These are phyloP conservation scores for Cyprinus carpio DNA, from an alignment of 2,113 vertebrate genomes.

Conservation along the genomic window DNA sequence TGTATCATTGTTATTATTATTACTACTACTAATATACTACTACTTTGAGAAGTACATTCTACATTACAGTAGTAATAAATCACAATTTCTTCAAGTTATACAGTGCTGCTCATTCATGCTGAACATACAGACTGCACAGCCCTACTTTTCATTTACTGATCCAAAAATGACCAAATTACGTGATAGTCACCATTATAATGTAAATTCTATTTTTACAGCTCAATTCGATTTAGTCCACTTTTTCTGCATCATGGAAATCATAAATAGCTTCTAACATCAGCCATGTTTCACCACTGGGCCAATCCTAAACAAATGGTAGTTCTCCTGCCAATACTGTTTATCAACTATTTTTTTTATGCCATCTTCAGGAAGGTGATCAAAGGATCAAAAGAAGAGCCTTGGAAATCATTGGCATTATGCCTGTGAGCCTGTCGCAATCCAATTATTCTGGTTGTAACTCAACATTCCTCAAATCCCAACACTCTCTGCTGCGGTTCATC, in stretches of 20 bases:
- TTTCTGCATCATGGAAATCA: neutral
- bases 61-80: no score
- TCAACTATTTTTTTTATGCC: neutral
- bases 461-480: conserved; percentile 51
- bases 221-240: neutral
- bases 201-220: no score
- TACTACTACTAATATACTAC: no score
- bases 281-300: neutral
- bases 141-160: neutral
- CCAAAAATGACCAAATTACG: neutral
- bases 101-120: neutral
- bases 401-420: conserved; percentile 62
- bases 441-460: conserved; percentile 70
- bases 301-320: neutral
- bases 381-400: conserved; percentile 49
- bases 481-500: conserved; percentile 57
- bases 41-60: no score
- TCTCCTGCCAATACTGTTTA: neutral
- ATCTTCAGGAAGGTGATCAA: conserved; percentile 14
- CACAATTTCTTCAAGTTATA: neutral
- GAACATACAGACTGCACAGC: neutral
- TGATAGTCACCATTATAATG: neutral
- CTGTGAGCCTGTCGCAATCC: conserved; percentile 66
- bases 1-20: neutral
- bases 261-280: neutral